Evolutionary conservation across 2,888 invertebrate genomes (phyloP).

Genomic region (Trichacis sp.): DNA sequence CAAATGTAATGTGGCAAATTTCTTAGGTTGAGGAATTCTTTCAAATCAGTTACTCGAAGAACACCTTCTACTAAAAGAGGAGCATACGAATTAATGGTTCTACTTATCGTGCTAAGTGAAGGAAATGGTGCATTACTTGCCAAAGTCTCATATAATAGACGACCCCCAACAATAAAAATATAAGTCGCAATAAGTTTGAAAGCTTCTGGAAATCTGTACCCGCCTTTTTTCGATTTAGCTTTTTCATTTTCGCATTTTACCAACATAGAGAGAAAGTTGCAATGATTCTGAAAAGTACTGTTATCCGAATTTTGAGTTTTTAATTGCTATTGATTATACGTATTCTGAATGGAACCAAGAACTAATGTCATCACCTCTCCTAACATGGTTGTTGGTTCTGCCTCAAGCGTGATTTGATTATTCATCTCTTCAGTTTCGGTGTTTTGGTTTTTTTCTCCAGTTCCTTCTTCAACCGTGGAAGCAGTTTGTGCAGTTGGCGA

Average conservation of each 20-base stretch:
- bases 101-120: constrained; percentile 32
- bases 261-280: constrained; percentile 1
- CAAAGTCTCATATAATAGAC: constrained; percentile 42
- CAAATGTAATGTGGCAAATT: constrained; percentile 34
- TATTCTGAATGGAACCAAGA: too few species aligned
- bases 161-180: constrained; percentile 31
- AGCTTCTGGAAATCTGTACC: constrained; percentile 14
- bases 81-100: constrained; percentile 21
- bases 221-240: constrained; percentile 2
- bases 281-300: too few species aligned
- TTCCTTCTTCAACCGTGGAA: too few species aligned
- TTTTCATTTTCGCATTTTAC: not conserved
- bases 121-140: constrained; percentile 36
- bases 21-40: constrained; percentile 29
- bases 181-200: constrained; percentile 25
- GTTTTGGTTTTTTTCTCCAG: too few species aligned
- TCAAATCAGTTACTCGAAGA: constrained; percentile 36
- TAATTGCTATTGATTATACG: too few species aligned
- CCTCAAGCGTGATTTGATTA: too few species aligned
- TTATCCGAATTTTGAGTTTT: too few species aligned
- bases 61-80: constrained; percentile 39
- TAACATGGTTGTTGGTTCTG: too few species aligned
- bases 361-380: too few species aligned
- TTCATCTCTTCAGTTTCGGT: too few species aligned
- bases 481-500: too few species aligned